phyloP scores from a whole-genome alignment of 2,113 vertebrate species.

The Herpetotheres cachinnans region DNA sequence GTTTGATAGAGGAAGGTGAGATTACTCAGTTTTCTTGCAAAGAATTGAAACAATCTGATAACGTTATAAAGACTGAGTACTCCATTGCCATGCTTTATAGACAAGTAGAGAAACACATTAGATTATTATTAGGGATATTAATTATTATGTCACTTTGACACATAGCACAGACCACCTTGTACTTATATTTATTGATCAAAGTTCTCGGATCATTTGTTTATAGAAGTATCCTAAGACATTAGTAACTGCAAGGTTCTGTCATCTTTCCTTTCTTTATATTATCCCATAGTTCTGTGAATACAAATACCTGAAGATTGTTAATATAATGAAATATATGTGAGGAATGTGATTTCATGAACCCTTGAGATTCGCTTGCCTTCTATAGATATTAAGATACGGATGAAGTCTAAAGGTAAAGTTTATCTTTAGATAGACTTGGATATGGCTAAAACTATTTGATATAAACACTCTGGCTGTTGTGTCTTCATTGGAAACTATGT shows the following conservation, averaged over 20 bases:
- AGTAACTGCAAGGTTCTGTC: not conserved
- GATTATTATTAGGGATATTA: slow-evolving; percentile 17
- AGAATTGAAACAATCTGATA: not conserved
- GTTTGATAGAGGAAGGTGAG: not conserved
- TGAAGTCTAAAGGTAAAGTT: not conserved
- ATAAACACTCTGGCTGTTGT: not conserved
- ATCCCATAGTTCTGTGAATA: not conserved
- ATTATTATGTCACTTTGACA: slow-evolving; percentile 16
- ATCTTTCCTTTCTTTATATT: slow-evolving; percentile 13
- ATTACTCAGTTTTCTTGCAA: not conserved
- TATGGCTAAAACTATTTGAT: not conserved
- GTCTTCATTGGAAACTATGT: not conserved
- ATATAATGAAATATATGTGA: not conserved
- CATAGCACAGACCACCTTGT: not conserved
- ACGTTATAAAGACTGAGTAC: not conserved
- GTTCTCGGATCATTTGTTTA: not conserved
- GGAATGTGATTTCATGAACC: not conserved
- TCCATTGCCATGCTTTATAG: not conserved
- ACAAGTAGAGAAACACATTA: not conserved
- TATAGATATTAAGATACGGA: not conserved
- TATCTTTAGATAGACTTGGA: not conserved
- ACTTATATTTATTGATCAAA: not conserved
- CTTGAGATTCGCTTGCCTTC: not conserved
- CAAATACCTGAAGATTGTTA: not conserved
- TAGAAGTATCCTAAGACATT: not conserved